Base-by-base conservation (phyloP, 2,888 invertebrate genomes). In the Charanyca ferruginea region DNA sequence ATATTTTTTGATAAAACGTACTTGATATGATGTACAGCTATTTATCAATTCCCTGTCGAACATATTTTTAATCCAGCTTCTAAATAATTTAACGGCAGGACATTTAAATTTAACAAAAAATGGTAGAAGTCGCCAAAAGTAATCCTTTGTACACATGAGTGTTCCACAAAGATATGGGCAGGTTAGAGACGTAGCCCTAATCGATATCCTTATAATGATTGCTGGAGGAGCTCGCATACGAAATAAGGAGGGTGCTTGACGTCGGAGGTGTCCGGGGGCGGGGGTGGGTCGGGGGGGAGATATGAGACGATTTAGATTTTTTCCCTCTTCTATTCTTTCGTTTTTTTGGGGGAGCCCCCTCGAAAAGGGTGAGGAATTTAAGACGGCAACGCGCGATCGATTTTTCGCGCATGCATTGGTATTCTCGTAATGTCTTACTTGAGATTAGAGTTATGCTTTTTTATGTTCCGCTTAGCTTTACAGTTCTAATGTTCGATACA, bases 141-240 rank as follows among this genome's bases (percentile, higher is more conserved):
- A 89, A 89, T 91, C 89, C 89, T 93, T 88, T 90, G 90, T 89
- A 93, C 89, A 91, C 89, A 91, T 83, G 89, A 91, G 90, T 93
- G 91, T 91, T 90, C 87, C 89, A 87, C 88, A 89, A 90, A 94
- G 94, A 95, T 94, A 94, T 94, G 93, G 91, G 91, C 94, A 94
- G 94, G 94, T 94, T 93, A 89, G 91, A 93, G 89, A 90, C 93
- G 91, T 91, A 91, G 92, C 88, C 90, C 95, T 96, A 96, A 96
- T 96, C 96, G 96, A 96, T 96, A 96, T 93, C 92, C 94, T 95
- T 94, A 94, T 96, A 96, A 96, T 96, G 96, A 96, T 96, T 95
- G 95, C 94, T 92, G 90, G 92, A 95, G 95, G 93, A 95, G 91
- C 95, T 95, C 94, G 96, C 95, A 96, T 96, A 96, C 96, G 95